Evolutionary conservation across 2,113 vertebrate genomes (phyloP), one percentile per base, ranked within the genome.

Genomic region (Protomyctophum bolini): DNA sequence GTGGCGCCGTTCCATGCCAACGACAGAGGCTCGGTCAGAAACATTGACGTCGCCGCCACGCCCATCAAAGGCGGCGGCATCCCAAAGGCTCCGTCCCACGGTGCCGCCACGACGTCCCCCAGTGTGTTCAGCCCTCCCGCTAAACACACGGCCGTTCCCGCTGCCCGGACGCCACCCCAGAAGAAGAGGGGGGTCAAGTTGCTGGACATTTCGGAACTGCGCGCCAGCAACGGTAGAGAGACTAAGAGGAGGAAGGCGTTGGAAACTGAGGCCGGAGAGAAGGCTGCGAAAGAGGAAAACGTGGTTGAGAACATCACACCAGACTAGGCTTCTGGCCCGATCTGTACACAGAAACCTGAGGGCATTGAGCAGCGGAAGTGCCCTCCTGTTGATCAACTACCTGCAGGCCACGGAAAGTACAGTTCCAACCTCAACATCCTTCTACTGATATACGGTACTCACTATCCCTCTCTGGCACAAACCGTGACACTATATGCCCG

Each of bases 121-220:
- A 97, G 96, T 46, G 95, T 98, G 60, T 99, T 99, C 90, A 98
- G 95, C 84, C 95, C 97, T 3, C 91, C 97, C 8, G 96, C 96
- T 75, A 98, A 96, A 65, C 94, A 97, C 83, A 95, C 97, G 8
- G 95, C 97, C 1, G 96, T 99, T 59, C 93, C 97, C 1, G 96
- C 97, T 0, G 93, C 95, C 0, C 93, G 97, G 83, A 96, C 97
- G 0, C 96, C 96, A 1, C 75, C 98, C 74, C 94, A 96, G 33
- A 98, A 98, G 84, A 97, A 99, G 87, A 92, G 98, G 63, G 97
- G 97, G 2, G 97, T 98, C 28, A 99, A 99, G 98, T 92, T 99
- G 71, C 88, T 99, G 7, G 94, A 97, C 79, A 96, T 99, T 59
- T 95, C 94, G 0, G 98, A 99, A 91, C 84, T 99, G 91, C 94